A percentile compares a stretch with the other conserved stretches of the same genome.
Evolutionary conservation across 2,797 vertebrate species (phyloP).

Genomic region (Enteromius afrohamiltoni): DNA sequence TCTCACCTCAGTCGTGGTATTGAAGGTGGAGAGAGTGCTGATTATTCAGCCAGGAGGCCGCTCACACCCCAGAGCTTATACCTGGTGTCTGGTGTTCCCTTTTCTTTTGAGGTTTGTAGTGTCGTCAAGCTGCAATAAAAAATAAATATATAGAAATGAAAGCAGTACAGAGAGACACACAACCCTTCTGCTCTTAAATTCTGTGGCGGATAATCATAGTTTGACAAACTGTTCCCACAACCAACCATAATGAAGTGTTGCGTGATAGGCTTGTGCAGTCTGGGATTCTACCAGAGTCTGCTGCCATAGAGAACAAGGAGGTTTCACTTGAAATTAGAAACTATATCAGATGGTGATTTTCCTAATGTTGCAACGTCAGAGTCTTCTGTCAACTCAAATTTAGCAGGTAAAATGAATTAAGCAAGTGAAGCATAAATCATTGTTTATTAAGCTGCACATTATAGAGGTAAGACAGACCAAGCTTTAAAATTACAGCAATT

Average conservation of each 20-base stretch:
- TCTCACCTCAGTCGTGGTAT: too few relatives aligned
- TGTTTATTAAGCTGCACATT: neutral
- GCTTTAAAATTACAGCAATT: neutral
- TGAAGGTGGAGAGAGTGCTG: too few relatives aligned
- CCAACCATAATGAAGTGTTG: neutral
- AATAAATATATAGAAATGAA: neutral
- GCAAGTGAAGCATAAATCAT: neutral
- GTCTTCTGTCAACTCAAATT: neutral
- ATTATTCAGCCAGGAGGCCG: neutral
- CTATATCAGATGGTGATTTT: neutral
- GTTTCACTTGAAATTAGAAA: neutral
- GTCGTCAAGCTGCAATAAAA: neutral
- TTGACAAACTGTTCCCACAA: neutral
- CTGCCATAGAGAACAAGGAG: neutral
- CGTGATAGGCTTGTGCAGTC: neutral
- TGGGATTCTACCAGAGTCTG: neutral
- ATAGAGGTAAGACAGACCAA: neutral
- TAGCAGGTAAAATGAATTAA: neutral
- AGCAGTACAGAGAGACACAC: neutral
- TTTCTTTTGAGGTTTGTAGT: neutral
- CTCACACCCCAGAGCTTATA: neutral
- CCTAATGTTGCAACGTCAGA: neutral
- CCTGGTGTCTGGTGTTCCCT: neutral
- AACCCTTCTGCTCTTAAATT: neutral
- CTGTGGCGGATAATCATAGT: neutral